Percentiles rank a stretch among this genome's conserved stretches.
Evolutionary conservation across 2,888 invertebrate species (phyloP).

Genomic region (Bellardia pandia): DNA sequence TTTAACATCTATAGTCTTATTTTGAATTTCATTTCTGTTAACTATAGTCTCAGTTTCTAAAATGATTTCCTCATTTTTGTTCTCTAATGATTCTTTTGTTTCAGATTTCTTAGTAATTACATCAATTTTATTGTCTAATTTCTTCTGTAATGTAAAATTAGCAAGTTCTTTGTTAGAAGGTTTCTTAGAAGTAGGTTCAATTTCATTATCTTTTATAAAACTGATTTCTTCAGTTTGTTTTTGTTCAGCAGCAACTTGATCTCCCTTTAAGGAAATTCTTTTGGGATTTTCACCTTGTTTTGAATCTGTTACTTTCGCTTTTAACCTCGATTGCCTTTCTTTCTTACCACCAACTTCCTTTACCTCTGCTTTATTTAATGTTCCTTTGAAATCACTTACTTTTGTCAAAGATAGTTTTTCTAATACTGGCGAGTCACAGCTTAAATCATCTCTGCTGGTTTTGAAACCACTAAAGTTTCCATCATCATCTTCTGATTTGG

Average conservation of each 20-base stretch:
- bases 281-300: background rate
- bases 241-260: background rate
- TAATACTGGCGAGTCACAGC: constrained; percentile 44
- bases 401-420: background rate
- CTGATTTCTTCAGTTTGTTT: background rate
- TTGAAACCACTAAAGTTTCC: constrained; percentile 46
- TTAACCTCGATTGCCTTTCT: background rate
- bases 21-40: too few relatives aligned
- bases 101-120: too few relatives aligned
- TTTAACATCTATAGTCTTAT: background rate
- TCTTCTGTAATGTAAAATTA: too few relatives aligned
- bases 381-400: background rate
- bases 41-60: too few relatives aligned
- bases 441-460: constrained; percentile 43
- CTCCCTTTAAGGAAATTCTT: background rate
- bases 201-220: background rate
- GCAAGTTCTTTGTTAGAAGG: too few relatives aligned
- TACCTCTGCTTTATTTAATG: background rate
- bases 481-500: constrained; percentile 51
- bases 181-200: background rate
- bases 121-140: too few relatives aligned
- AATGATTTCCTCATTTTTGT: too few relatives aligned
- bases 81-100: too few relatives aligned
- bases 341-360: background rate
- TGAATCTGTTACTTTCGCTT: background rate